Evolutionary conservation across 2,113 vertebrate species (phyloP).

Genomic region (Paramormyrops kingsleyae): DNA sequence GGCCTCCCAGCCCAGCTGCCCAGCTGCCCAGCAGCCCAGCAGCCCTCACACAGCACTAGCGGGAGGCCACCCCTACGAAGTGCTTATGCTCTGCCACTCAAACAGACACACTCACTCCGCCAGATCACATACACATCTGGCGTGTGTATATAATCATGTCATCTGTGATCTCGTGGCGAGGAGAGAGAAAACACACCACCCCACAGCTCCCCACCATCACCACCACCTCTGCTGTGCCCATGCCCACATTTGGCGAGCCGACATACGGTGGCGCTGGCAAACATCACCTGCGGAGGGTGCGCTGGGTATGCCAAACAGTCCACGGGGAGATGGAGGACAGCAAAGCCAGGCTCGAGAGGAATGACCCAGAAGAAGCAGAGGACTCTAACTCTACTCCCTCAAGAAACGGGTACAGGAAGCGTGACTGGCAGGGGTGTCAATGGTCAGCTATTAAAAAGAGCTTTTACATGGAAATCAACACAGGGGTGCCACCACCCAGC

Average conservation of each 20-base stretch:
- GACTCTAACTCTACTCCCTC: background rate
- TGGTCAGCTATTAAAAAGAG: background rate
- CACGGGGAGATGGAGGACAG: background rate
- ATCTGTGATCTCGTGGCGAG: constrained; percentile 37
- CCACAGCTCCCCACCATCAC: constrained; percentile 24
- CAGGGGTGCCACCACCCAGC: background rate
- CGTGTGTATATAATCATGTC: constrained; percentile 48
- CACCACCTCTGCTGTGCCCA: constrained; percentile 10
- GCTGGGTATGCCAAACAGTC: background rate
- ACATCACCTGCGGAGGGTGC: constrained; percentile 11
- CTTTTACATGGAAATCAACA: background rate
- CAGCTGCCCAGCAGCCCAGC: background rate
- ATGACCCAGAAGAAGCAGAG: background rate
- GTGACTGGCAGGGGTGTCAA: background rate
- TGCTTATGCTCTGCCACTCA: constrained; percentile 47
- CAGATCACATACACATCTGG: constrained; percentile 32
- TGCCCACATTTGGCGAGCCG: constrained; percentile 42
- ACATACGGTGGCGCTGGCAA: background rate
- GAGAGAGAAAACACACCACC: constrained; percentile 23
- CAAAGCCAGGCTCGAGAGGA: background rate
- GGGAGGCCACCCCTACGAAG: constrained; percentile 43
- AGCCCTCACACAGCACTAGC: background rate
- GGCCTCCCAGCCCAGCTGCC: background rate
- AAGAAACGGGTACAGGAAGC: background rate
- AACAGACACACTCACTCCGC: constrained; percentile 15